A percentile compares a stretch with the other conserved stretches of the same genome.
These are phyloP conservation scores for Caenorhabditis imperialis DNA, from an alignment of 2,888 invertebrate species.

Conservation along the genomic window DNA sequence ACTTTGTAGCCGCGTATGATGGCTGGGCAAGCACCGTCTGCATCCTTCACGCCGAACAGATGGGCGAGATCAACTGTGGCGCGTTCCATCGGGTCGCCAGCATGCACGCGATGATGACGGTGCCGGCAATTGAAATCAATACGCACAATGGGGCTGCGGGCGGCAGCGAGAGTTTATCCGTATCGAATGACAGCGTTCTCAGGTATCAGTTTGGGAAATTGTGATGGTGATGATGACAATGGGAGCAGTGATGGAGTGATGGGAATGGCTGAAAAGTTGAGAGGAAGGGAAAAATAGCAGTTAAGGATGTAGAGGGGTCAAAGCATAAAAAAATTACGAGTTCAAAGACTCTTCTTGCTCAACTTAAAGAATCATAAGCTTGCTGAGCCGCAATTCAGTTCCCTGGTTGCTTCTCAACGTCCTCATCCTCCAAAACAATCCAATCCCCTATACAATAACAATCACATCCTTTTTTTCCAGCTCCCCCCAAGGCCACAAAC, in stretches of 20 bases:
- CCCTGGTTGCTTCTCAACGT: too few species aligned
- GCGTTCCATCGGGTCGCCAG: slow-evolving; percentile 55
- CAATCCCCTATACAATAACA: too few species aligned
- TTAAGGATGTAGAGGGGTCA: too few species aligned
- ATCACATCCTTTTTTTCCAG: slow-evolving; percentile 26
- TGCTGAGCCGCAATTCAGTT: too few species aligned
- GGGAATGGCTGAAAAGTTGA: slow-evolving; percentile 28
- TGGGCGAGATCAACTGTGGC: slow-evolving; percentile 45
- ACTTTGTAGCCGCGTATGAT: slow-evolving; percentile 78
- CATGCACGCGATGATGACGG: slow-evolving; percentile 49
- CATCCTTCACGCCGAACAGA: slow-evolving; percentile 53
- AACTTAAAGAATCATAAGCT: too few species aligned
- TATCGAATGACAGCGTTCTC: slow-evolving; percentile 56
- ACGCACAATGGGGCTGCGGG: slow-evolving; percentile 51
- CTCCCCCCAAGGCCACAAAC: slow-evolving; percentile 68
- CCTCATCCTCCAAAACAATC: too few species aligned
- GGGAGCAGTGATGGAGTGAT: too few species aligned
- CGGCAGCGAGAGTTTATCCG: slow-evolving; percentile 36
- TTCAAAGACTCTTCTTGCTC: too few species aligned
- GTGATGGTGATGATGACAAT: slow-evolving; percentile 50
- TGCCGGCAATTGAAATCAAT: slow-evolving; percentile 54
- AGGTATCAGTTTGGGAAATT: slow-evolving; percentile 23
- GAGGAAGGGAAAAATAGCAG: slow-evolving; percentile 1
- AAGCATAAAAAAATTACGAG: too few species aligned
- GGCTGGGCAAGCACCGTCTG: slow-evolving; percentile 77